Percentiles rank a stretch among this genome's conserved stretches.
Evolutionary conservation across 2,113 vertebrate species (phyloP).

Genomic region (Tachuris rubrigastra): DNA sequence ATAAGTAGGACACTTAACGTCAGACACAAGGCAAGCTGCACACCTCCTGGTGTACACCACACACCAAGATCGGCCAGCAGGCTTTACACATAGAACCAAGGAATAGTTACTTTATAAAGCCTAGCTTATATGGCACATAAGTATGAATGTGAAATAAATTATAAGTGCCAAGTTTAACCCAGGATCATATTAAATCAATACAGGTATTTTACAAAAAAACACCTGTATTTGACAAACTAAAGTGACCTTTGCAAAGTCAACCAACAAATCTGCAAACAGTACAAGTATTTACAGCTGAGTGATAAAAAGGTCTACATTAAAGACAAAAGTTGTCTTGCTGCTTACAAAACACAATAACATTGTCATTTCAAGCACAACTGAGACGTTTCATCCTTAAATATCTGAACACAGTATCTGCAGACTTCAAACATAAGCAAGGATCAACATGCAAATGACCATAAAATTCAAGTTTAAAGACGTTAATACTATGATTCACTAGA

Average conservation of each 20-base stretch:
- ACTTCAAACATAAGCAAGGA: not conserved
- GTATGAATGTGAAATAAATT: not conserved
- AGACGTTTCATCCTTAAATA: not conserved
- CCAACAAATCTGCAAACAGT: not conserved
- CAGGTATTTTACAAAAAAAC: not conserved
- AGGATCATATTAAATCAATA: not conserved
- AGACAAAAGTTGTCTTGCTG: not conserved
- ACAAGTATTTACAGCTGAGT: not conserved
- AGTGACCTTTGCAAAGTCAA: not conserved
- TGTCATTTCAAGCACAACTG: not conserved
- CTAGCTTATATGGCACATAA: not conserved
- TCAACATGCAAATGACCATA: not conserved
- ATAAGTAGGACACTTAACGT: conserved; percentile 1
- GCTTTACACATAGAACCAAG: not conserved
- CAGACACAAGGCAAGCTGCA: not conserved
- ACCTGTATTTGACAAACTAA: not conserved
- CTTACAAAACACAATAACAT: not conserved
- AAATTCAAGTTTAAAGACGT: not conserved
- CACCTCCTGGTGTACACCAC: not conserved
- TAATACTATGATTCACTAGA: not conserved
- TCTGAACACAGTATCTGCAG: not conserved
- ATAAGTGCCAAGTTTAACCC: not conserved
- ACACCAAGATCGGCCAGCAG: not conserved
- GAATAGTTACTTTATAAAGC: not conserved
- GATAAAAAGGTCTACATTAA: not conserved